These are phyloP conservation scores for Genyomyrus donnyi DNA, from an alignment of 2,113 vertebrate species.

Conservation along the genomic window DNA sequence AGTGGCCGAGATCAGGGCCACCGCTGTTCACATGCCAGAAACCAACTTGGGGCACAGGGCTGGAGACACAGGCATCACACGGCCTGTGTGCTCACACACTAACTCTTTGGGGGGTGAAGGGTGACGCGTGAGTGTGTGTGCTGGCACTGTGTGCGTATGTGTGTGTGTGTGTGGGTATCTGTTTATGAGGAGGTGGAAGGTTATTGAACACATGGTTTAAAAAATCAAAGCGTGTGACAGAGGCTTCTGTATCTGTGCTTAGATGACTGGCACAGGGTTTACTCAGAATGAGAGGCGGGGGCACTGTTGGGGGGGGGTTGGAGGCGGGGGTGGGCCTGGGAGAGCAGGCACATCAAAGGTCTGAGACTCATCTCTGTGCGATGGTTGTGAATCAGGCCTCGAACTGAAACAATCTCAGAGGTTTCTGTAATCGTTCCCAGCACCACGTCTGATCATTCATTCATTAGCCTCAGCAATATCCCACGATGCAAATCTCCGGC, in stretches of 20 bases:
- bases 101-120: not conserved
- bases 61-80: not conserved
- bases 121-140: not conserved
- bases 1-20: not conserved
- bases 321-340: not conserved
- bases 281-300: not conserved
- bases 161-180: not conserved
- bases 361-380: conserved; percentile 9
- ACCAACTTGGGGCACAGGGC: not conserved
- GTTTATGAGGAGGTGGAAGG: not conserved
- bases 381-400: conserved; percentile 6
- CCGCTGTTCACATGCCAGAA: not conserved
- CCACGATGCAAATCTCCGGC: not conserved
- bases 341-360: conserved; percentile 19
- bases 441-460: not conserved
- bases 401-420: conserved; percentile 10
- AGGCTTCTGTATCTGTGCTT: not conserved
- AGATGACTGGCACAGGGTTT: not conserved
- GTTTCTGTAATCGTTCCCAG: not conserved
- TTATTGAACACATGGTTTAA: not conserved
- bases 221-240: not conserved
- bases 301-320: not conserved
- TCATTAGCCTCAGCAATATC: not conserved
- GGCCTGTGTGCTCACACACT: not conserved
- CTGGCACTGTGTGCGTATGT: not conserved